These are phyloP conservation scores for Tenthredo amoena DNA, from an alignment of 2,888 invertebrate species.

Conservation along the genomic window DNA sequence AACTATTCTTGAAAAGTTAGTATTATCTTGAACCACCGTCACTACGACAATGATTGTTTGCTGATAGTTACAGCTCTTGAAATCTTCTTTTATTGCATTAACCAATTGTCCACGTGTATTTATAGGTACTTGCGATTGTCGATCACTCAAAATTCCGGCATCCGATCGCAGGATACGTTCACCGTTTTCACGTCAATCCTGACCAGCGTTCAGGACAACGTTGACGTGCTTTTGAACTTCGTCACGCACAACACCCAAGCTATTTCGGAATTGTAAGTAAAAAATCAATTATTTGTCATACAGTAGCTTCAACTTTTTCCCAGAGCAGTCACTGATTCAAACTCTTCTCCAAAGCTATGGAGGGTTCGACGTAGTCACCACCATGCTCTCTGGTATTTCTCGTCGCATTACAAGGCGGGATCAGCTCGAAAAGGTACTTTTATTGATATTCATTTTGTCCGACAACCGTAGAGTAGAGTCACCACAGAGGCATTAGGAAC, in stretches of 20 bases:
- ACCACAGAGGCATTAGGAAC: too few relatives aligned
- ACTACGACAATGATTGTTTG: not conserved
- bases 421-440: constrained; percentile 66
- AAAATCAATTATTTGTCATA: not conserved
- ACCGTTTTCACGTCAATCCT: constrained; percentile 29
- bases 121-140: constrained; percentile 23
- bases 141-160: constrained; percentile 38
- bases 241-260: not conserved
- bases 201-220: not conserved
- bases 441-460: too few relatives aligned
- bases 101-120: not conserved
- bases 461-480: too few relatives aligned
- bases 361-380: constrained; percentile 62
- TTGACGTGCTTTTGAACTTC: constrained; percentile 28
- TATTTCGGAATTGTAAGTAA: constrained; percentile 30
- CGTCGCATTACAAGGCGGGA: constrained; percentile 60
- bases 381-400: constrained; percentile 64
- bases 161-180: constrained; percentile 33
- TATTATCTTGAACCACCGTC: not conserved
- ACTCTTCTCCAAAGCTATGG: constrained; percentile 52
- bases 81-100: not conserved
- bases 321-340: not conserved
- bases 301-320: not conserved
- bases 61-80: not conserved
- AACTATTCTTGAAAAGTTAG: constrained; percentile 78